phyloP scores from a whole-genome alignment of 2,888 invertebrate species.

The Ochropacha duplaris region DNA sequence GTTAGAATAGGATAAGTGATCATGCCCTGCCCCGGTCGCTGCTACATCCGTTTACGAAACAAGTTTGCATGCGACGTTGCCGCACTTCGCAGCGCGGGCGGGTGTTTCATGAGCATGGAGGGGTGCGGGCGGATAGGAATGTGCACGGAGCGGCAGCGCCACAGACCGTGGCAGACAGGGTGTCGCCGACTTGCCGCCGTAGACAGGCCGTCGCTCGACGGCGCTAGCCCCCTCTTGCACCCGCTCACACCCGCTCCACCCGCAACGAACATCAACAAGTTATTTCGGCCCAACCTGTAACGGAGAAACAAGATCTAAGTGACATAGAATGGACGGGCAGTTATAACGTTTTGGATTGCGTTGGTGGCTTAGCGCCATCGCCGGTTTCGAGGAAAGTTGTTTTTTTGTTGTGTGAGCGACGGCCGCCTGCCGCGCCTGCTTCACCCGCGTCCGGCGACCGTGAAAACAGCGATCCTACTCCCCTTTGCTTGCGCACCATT shows the following conservation, averaged over 20 bases:
- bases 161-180: constrained; percentile 95
- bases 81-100: constrained; percentile 64
- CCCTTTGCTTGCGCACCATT: constrained; percentile 32
- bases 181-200: constrained; percentile 94
- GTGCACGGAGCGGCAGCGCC: constrained; percentile 84
- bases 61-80: constrained; percentile 86
- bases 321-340: constrained; percentile 38
- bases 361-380: constrained; percentile 75
- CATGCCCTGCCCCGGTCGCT: constrained; percentile 75
- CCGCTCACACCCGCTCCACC: constrained; percentile 64
- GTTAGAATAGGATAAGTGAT: constrained; percentile 54
- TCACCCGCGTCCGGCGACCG: constrained; percentile 71
- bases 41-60: constrained; percentile 89
- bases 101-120: constrained; percentile 68
- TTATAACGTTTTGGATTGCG: constrained; percentile 54
- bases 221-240: constrained; percentile 71
- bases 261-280: constrained; percentile 80
- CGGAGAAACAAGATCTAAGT: constrained; percentile 64
- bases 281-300: constrained; percentile 72
- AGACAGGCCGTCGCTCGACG: constrained; percentile 90
- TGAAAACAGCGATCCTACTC: constrained; percentile 66
- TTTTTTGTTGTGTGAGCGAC: constrained; percentile 67
- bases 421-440: constrained; percentile 71
- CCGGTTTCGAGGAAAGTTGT: constrained; percentile 80
- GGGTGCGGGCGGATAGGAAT: constrained; percentile 81